Conservation (phyloP, 2,888 invertebrate species). For the Petrophora chlorosata region DNA sequence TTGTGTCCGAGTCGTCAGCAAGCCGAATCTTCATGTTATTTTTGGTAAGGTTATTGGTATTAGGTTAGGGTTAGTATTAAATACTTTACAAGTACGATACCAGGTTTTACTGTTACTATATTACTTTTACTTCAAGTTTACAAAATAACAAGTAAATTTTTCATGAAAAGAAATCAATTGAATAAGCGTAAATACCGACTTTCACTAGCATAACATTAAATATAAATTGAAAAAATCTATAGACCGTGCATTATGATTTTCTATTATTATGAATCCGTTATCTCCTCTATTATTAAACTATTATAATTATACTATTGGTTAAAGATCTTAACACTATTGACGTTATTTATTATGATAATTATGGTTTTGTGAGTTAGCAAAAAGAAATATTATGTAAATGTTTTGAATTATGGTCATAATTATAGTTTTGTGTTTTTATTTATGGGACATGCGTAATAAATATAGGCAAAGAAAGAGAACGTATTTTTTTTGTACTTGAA, state of each 20-base stretch:
- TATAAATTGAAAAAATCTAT: constrained; percentile 29
- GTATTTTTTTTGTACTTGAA: no score
- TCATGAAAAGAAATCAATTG: not conserved
- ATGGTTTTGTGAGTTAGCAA: constrained; percentile 16
- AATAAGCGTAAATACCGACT: constrained; percentile 14
- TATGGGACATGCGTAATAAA: not conserved
- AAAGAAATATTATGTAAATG: constrained; percentile 1
- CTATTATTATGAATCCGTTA: constrained; percentile 24
- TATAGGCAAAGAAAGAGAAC: not conserved
- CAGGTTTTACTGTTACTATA: no score
- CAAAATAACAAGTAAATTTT: not conserved
- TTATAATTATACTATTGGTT: constrained; percentile 18
- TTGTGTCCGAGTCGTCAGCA: no score
- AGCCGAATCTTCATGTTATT: no score
- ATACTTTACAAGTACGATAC: no score
- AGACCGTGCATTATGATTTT: constrained; percentile 22
- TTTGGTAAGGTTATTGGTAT: no score
- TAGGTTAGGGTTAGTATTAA: no score
- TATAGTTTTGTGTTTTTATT: constrained; percentile 7
- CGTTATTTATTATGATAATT: no score
- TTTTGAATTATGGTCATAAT: constrained; percentile 5
- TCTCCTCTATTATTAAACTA: constrained; percentile 20
- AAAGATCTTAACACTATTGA: constrained; percentile 9
- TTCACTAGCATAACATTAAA: constrained; percentile 29
- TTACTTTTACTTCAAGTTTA: not conserved